A percentile compares a stretch with the other conserved stretches of the same genome.
These are phyloP conservation scores for Thamnaconus septentrionalis DNA, from an alignment of 2,113 vertebrate genomes.

Conservation along the genomic window DNA sequence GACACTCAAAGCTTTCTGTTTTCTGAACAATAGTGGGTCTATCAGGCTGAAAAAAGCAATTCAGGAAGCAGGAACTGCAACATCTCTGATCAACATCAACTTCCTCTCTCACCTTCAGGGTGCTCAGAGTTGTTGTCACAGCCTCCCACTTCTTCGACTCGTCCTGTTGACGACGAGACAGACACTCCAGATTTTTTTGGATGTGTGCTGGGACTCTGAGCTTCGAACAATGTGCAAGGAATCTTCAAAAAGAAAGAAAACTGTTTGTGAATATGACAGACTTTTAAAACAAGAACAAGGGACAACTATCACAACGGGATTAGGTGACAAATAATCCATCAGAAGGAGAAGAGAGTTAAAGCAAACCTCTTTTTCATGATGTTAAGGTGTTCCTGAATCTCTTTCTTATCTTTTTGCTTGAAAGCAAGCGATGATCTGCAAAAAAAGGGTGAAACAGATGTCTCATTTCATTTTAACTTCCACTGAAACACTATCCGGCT, in stretches of 20 bases:
- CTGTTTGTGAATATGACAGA: not conserved
- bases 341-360: not conserved
- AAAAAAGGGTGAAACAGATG: slow-evolving; percentile 2
- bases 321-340: too few species aligned
- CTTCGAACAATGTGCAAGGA: slow-evolving; percentile 63
- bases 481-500: not conserved
- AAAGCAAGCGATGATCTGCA: slow-evolving; percentile 64
- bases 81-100: too few species aligned
- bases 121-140: slow-evolving; percentile 47
- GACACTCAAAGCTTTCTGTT: too few species aligned
- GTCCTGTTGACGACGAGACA: slow-evolving; percentile 42
- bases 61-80: too few species aligned
- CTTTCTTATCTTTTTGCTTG: slow-evolving; percentile 56
- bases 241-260: slow-evolving; percentile 50
- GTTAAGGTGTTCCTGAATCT: slow-evolving; percentile 74
- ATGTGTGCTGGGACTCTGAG: slow-evolving; percentile 67
- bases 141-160: slow-evolving; percentile 54
- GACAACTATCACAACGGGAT: too few species aligned
- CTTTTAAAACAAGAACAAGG: too few species aligned
- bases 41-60: too few species aligned
- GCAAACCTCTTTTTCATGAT: slow-evolving; percentile 64
- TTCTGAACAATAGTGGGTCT: too few species aligned
- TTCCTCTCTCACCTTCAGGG: slow-evolving; percentile 56
- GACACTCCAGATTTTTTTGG: slow-evolving; percentile 17
- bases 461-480: not conserved